Percentiles rank a stretch among this genome's conserved stretches.
phyloP scores from a whole-genome alignment of 2,797 vertebrate species.

The Argya squamiceps region DNA sequence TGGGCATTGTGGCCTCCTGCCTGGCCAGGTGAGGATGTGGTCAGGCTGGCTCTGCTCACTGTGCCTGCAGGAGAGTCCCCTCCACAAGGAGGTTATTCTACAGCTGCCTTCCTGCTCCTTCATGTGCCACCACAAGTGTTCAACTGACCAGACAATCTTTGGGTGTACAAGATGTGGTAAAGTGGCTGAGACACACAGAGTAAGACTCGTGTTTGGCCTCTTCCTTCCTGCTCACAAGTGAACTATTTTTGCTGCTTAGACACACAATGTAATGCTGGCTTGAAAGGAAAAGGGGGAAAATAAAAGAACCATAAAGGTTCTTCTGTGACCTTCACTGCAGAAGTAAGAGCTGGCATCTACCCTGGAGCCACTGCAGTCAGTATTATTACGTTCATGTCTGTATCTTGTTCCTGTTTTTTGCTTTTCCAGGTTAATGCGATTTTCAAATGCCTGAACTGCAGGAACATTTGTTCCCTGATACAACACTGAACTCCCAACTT shows the following conservation, averaged over 20 bases:
- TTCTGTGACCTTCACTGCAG: background rate
- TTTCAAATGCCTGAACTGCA: conserved; percentile 28
- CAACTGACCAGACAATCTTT: background rate
- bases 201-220: background rate
- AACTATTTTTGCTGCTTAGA: background rate
- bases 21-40: background rate
- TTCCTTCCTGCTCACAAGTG: background rate
- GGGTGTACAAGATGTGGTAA: background rate
- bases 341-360: conserved; percentile 22
- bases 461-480: conserved; percentile 1
- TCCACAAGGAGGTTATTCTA: background rate
- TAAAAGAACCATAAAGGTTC: background rate
- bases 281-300: background rate
- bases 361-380: conserved; percentile 4
- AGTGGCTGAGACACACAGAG: background rate
- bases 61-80: background rate
- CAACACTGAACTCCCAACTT: background rate
- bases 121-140: background rate
- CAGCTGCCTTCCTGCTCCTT: background rate
- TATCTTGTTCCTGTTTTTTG: conserved; percentile 30
- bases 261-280: background rate
- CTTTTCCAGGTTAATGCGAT: conserved; percentile 53
- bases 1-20: background rate
- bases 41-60: background rate
- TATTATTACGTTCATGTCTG: background rate